Base-by-base conservation (phyloP, 2,888 invertebrate species). In the Stramonita haemastoma region DNA sequence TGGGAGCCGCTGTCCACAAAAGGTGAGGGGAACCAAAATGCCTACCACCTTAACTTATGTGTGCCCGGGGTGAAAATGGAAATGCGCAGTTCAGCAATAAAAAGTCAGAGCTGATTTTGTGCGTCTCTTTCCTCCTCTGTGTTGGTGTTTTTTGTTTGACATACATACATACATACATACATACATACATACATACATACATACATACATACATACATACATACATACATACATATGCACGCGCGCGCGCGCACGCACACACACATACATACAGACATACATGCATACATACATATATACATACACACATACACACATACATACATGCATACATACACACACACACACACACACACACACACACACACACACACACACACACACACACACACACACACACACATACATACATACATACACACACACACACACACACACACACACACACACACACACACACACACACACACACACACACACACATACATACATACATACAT, bases 241-340 rank as follows among this genome's bases (percentile, higher is more conserved):
- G 32, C 79, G 26, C 79, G 26, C 79, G 26, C 79, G 26, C 79
- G 26, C 15, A 79, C 15, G 13, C 79, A 29, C 79, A 29, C 26
- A 29, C 79, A 29, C 79, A 29, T 26, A 32, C 22, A 32, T 4
- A n/a, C 22, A 81, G 5, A 81, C 81, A 81, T 4, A 81, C 81
- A 81, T 13, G n/a, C 81, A 32, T 19, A 81, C 81, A 32, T 2
- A 66, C 66, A 13, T 4, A 26, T n/a, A 77, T 29, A n/a, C 77
- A 77, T 29, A 77, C n/a, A 77, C 77, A 77, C 36, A 84, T 36
- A 46, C 84, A 84, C 84, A 36, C 46, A 84, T 19, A 84, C 36
- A 84, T 11, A 84, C 26, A 66, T 6, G 13, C 66, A 66, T 13
- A 66, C 66, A 66, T 13, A 26, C 66, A 26, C 2, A 66, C 66